These are phyloP conservation scores for Lasioglossum leucozonium DNA, from an alignment of 2,888 invertebrate species.

Conservation along the genomic window DNA sequence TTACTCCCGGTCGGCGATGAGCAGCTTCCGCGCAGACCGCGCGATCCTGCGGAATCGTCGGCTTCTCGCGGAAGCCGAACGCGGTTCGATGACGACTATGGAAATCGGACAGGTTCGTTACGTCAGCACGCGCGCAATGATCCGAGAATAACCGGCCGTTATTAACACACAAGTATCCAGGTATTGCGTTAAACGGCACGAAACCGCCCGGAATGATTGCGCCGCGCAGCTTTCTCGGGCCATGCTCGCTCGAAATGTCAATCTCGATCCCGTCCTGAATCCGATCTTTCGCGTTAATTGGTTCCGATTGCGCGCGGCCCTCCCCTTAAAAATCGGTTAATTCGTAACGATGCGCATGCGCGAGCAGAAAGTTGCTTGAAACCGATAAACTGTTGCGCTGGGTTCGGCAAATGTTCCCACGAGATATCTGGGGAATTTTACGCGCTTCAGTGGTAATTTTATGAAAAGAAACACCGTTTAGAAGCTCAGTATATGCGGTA, in stretches of 20 bases:
- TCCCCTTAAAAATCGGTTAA: neutral
- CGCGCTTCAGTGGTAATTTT: too few species aligned
- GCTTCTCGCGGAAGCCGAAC: slow-evolving; percentile 31
- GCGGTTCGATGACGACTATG: slow-evolving; percentile 37
- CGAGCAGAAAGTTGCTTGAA: neutral
- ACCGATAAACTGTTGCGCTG: neutral
- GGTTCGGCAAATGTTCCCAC: neutral
- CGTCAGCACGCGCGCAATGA: slow-evolving; percentile 40
- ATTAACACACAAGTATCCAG: slow-evolving; percentile 24
- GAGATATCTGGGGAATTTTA: too few species aligned
- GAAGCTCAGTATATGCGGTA: too few species aligned
- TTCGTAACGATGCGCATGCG: neutral
- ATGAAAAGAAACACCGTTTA: too few species aligned
- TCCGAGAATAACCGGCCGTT: slow-evolving; percentile 40
- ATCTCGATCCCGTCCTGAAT: neutral
- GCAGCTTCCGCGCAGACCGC: neutral
- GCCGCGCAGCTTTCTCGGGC: slow-evolving; percentile 9
- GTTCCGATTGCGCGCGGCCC: neutral
- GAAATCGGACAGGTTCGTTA: slow-evolving; percentile 51
- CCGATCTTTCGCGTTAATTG: neutral
- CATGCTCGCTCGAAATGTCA: slow-evolving; percentile 43
- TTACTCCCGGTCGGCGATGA: neutral
- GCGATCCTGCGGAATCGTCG: neutral
- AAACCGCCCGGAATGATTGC: slow-evolving; percentile 38
- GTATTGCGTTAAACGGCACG: slow-evolving; percentile 30